Base-by-base conservation (phyloP, 2,888 invertebrate genomes). In the Loripinus fragilis region DNA sequence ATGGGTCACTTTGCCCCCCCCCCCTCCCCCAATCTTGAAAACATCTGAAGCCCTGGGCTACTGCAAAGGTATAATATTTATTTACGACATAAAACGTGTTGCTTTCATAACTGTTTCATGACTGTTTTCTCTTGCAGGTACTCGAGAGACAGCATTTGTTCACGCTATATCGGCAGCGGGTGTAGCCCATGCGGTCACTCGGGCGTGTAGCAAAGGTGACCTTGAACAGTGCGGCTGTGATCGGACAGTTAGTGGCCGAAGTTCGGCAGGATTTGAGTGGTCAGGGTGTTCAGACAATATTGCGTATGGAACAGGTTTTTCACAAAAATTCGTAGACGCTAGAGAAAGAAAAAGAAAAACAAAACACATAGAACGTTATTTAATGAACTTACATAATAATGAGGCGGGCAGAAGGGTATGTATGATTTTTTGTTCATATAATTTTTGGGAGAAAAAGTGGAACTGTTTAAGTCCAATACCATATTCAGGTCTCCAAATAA, bases 381-480 rank as follows among this genome's bases (percentile, higher is more conserved):
- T 99, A 84, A 98, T 99, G 98, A 99, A 99, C 90, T 94, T 99
- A 75, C 98, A 99, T 94, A 99, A 99, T 94, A 99, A 99, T 95
- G 96, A 97, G 91, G 98, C 97, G 70, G 99, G 99, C 70, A 95
- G 99, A 94, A 97, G 97, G 97, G 98, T 99, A 94, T 95, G 94
- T 76, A 55, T 60, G 20, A 8, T 38, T 12, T 8, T 38, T 38
- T 12, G 12, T 38, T 38, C 38, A 38, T 38, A 8, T 12, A 38
- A n/a, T n/a, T n/a, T n/a, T n/a, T n/a, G n/a, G n/a, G n/a, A n/a
- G n/a, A n/a, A n/a, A n/a, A n/a, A n/a, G n/a, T n/a, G n/a, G n/a
- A n/a, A n/a, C n/a, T n/a, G n/a, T n/a, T n/a, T n/a, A n/a, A n/a
- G n/a, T n/a, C n/a, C n/a, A n/a, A n/a, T n/a, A n/a, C n/a, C n/a